Percentiles rank a stretch among this genome's conserved stretches.
Conservation (phyloP, 2,797 vertebrate species). For the Mormyrops attenuatus region DNA sequence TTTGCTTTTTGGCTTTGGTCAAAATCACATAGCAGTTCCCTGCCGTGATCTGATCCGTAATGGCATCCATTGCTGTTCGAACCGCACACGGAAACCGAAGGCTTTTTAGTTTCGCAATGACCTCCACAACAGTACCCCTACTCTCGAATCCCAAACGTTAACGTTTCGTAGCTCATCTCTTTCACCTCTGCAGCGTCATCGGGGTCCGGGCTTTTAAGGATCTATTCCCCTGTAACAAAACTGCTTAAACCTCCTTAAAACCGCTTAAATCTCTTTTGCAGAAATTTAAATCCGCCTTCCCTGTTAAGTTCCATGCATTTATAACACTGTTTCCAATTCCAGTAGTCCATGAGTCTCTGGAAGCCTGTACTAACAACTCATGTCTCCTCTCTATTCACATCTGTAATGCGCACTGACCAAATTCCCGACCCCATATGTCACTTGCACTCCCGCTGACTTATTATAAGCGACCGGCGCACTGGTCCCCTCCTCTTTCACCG, state of each 20-base stretch:
- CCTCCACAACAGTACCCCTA: conserved; percentile 83
- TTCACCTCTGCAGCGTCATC: conserved; percentile 86
- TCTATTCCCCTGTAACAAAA: conserved; percentile 79
- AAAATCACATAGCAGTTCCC: conserved; percentile 90
- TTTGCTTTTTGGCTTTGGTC: conserved; percentile 84
- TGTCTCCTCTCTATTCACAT: neutral
- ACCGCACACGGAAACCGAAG: conserved; percentile 75
- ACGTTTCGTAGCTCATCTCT: conserved; percentile 77
- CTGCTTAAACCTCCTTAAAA: neutral
- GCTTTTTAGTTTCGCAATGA: conserved; percentile 79
- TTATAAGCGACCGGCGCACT: conserved; percentile 13
- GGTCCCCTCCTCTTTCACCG: conserved; percentile 34
- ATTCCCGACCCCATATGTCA: conserved; percentile 19
- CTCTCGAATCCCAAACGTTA: conserved; percentile 86
- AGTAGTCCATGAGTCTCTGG: neutral
- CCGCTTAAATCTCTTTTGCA: neutral
- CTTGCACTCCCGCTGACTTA: conserved; percentile 15
- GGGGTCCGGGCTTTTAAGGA: conserved; percentile 90
- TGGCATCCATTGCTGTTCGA: conserved; percentile 82
- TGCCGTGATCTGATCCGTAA: conserved; percentile 75
- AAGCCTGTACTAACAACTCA: neutral
- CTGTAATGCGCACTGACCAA: conserved; percentile 24
- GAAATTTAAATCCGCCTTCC: neutral
- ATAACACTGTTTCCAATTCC: neutral
- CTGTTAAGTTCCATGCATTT: neutral